These are phyloP conservation scores for Salvelinus alpinus DNA, from an alignment of 2,113 vertebrate species.

Conservation along the genomic window DNA sequence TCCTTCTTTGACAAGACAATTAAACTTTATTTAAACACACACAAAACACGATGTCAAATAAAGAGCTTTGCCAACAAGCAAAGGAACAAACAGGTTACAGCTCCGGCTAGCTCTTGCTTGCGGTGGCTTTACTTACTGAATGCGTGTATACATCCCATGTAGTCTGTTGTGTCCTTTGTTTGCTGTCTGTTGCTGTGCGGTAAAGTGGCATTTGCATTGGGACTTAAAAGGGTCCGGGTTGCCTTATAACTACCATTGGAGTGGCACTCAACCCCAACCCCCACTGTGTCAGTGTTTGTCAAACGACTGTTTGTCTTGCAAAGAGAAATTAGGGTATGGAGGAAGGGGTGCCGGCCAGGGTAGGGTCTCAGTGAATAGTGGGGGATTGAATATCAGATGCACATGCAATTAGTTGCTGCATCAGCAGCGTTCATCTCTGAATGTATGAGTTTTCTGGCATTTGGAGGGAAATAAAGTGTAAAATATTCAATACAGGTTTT, in stretches of 20 bases:
- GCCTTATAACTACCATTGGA: conserved; percentile 26
- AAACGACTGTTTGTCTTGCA: conserved; percentile 25
- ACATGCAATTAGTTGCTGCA: conserved; percentile 5
- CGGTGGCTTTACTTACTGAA: conserved; percentile 25
- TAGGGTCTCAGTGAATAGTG: conserved; percentile 14
- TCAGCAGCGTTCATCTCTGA: not conserved
- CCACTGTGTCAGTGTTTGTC: conserved; percentile 3
- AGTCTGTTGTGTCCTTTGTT: conserved; percentile 46
- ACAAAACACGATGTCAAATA: conserved; percentile 13
- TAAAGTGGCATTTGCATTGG: conserved; percentile 55
- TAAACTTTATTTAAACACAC: conserved; percentile 16
- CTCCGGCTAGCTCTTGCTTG: conserved; percentile 15
- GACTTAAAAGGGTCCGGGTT: conserved; percentile 53
- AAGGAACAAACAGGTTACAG: conserved; percentile 44
- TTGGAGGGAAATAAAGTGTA: not conserved
- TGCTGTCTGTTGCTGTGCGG: conserved; percentile 46
- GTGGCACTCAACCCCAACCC: conserved; percentile 21
- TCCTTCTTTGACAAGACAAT: conserved; percentile 23
- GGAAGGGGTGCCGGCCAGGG: not conserved
- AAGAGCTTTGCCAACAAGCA: conserved; percentile 14
- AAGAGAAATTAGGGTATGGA: conserved; percentile 27
- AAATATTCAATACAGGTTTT: not conserved
- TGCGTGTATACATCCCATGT: conserved; percentile 15
- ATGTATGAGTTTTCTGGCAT: not conserved
- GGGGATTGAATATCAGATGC: conserved; percentile 1